Evolutionary conservation across 64 coral and sea anemone genomes (phyloP), one percentile per base, ranked within the genome.

Genomic region (Pachyseris speciosa): DNA sequence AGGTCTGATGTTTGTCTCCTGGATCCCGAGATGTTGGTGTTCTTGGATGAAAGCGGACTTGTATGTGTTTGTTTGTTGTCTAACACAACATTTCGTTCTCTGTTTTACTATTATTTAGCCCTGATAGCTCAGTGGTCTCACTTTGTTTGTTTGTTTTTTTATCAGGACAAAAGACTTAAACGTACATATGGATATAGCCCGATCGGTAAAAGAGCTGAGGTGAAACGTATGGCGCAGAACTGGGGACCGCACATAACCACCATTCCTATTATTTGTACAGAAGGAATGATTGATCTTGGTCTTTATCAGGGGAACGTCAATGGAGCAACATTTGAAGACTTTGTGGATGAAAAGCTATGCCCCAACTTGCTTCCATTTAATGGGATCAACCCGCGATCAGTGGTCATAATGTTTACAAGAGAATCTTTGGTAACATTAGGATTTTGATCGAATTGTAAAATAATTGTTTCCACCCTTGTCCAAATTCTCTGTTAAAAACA

Each of bases 11-110:
- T 61, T 75, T 90, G 74, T 52, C 58, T 80, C 11, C 64, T 90
- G 37, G 22, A 64, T 33, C 29, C 72, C 34, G 72, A 90, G 11
- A 80, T 80, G 87, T 49, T 78, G 5, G 53, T 89, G 24, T 78
- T 89, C 34, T 73, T 89, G 26, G 87, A 90, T 45, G 87, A 90
- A 76, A 90, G 87, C 78, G 74, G 58, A 16, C 80, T 79, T 90
- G 72, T 68, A 80, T 31, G 75, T 90, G 3, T 13, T 19, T 37
- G 3, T 6, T 39, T 37, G 20, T 5, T 36, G 8, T 49, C 45
- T 15, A 49, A 7, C 45, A 34, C 34, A 37, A 4, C 34, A 5
- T 69, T 69, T 69, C 16, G 30, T 22, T 3, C 30, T 36, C 34
- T 69, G 13, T 37, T 10, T 1, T 64, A 49, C 45, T 49, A 49